Percentiles rank a stretch among this genome's conserved stretches.
These are phyloP conservation scores for Oryzias curvinotus DNA, from an alignment of 2,113 vertebrate genomes.

Conservation along the genomic window DNA sequence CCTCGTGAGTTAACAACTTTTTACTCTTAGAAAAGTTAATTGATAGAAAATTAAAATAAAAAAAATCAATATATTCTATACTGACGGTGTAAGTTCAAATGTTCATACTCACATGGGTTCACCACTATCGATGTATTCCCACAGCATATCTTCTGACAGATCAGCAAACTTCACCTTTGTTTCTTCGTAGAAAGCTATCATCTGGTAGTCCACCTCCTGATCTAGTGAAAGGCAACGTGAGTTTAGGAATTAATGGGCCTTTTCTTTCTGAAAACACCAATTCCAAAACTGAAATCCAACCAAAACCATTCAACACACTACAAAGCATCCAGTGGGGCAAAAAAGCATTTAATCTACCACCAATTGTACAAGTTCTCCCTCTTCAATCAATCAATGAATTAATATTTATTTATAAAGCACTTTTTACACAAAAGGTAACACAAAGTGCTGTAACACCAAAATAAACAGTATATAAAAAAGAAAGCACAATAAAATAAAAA, in stretches of 20 bases:
- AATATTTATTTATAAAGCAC: no score
- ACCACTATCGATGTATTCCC: slow-evolving; percentile 94
- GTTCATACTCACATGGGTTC: slow-evolving; percentile 90
- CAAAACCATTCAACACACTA: no score
- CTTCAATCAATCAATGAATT: no score
- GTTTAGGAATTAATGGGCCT: neutral
- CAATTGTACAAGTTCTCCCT: no score
- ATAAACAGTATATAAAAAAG: no score
- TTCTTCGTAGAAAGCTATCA: slow-evolving; percentile 89
- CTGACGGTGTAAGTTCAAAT: slow-evolving; percentile 8
- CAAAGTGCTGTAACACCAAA: no score
- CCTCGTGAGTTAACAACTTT: slow-evolving; percentile 16
- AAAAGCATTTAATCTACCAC: no score
- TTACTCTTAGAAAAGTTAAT: neutral
- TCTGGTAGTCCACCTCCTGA: slow-evolving; percentile 74
- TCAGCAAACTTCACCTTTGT: slow-evolving; percentile 92
- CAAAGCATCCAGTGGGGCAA: no score
- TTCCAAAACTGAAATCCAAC: no score
- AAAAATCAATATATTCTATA: slow-evolving; percentile 22
- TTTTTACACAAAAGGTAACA: no score
- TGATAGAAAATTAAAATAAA: neutral
- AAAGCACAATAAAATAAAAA: no score
- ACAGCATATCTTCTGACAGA: slow-evolving; percentile 90
- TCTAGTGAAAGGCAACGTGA: slow-evolving; percentile 39
- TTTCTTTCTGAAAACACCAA: neutral